Base-by-base conservation (phyloP, 1,140 invertebrate species). In the Atta texana region DNA sequence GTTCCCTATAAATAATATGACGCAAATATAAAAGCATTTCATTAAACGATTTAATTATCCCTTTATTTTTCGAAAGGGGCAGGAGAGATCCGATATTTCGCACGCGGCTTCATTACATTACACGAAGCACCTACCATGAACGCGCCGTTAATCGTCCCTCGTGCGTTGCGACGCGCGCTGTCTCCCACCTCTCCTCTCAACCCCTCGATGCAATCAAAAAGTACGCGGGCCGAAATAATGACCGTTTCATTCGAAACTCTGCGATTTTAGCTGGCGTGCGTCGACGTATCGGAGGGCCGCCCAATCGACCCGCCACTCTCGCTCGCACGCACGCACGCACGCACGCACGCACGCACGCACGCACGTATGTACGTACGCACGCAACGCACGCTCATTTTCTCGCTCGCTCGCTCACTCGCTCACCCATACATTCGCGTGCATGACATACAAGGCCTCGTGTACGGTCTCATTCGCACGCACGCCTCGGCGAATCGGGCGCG, bases 401-500 rank as follows among this genome's bases (percentile, higher is more conserved):
- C 31, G 3, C 31, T 31, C 31, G 31, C 31, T 31, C 82, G n/a
- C 3, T 34, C 53, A 3, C 31, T 34, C 53, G 53, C 39, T 63
- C 77, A 80, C 28, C 16, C 24, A 39, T 31, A 82, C 68, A 31
- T 44, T 71, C 34, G 12, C 51, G 59, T 24, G 34, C n/a, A 16
- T 21, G 63, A 57, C 18, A 66, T 28, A 49, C 64, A 14, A 31
- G 64, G 28, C 75, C 21, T 64, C 86, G 68, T 78, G 63, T 85
- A 88, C 66, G 44, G 14, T 53, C 64, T 86, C 87, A 14, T 28
- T 63, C 86, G 53, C 82, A 68, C 77, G 87, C 85, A 88, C 86
- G 63, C 63, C 28, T 72, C 24, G 53, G 5, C 68, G 28, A 44
- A 2, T 31, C 3, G 28, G 28, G 28, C 28, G 28, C 28, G 28